Percentiles rank a stretch among this genome's conserved stretches.
Conservation (phyloP, 2,888 invertebrate genomes). For the Perizoma affinitatum region DNA sequence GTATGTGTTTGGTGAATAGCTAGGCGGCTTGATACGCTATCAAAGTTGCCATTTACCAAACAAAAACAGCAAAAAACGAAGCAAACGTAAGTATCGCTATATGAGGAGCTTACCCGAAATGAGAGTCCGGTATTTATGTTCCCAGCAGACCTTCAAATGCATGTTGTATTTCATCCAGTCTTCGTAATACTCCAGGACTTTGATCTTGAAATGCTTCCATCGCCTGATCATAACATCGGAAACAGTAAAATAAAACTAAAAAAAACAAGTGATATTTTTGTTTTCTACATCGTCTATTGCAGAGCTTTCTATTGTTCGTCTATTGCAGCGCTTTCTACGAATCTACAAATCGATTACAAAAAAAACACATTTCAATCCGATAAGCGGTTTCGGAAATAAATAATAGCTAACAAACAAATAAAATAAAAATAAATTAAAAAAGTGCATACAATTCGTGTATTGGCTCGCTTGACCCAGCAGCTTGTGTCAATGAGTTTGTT, state of each 20-base stretch:
- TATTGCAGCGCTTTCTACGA: too few species aligned
- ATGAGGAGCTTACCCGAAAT: conserved; percentile 53
- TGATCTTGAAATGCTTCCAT: conserved; percentile 63
- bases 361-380: too few species aligned
- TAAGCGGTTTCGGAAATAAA: too few species aligned
- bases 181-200: conserved; percentile 56
- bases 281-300: too few species aligned
- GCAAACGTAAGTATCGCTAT: not conserved
- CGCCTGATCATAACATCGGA: conserved; percentile 46
- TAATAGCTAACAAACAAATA: too few species aligned
- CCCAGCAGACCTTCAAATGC: conserved; percentile 65
- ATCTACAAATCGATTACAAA: too few species aligned
- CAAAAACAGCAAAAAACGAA: not conserved
- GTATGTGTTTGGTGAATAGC: too few species aligned
- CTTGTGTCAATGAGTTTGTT: conserved; percentile 50
- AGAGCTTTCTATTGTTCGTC: too few species aligned
- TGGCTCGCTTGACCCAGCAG: conserved; percentile 36
- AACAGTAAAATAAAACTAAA: conserved; percentile 2
- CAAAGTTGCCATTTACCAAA: too few species aligned
- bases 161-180: conserved; percentile 69
- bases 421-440: conserved; percentile 18
- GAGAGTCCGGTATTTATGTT: conserved; percentile 59
- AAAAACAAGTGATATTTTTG: conserved; percentile 7
- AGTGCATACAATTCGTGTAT: conserved; percentile 52
- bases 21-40: too few species aligned